phyloP scores from a whole-genome alignment of 2,888 invertebrate species.

The Notodromas monacha region DNA sequence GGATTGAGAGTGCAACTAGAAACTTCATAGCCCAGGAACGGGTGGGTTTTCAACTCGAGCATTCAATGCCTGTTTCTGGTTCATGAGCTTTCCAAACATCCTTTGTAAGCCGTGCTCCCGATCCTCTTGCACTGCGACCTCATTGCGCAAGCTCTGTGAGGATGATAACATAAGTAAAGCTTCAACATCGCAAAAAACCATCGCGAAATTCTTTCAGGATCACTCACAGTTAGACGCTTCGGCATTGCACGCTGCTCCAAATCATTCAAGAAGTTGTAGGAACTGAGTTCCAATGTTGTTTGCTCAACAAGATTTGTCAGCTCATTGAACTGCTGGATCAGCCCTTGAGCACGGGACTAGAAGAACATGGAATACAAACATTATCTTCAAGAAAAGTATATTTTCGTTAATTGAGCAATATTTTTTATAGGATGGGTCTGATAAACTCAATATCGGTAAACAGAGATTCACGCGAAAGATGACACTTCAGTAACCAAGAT shows the following conservation, averaged over 20 bases:
- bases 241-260: constrained; percentile 71
- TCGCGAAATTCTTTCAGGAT: not conserved
- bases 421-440: too few species aligned
- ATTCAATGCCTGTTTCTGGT: too few species aligned
- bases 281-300: constrained; percentile 51
- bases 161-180: constrained; percentile 8
- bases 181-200: constrained; percentile 1
- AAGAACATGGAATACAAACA: too few species aligned
- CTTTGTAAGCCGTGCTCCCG: constrained; percentile 65
- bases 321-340: constrained; percentile 57
- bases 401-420: too few species aligned
- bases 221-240: constrained; percentile 23
- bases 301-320: constrained; percentile 66
- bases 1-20: too few species aligned
- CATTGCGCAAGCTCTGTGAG: constrained; percentile 45
- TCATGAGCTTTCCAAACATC: too few species aligned
- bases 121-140: constrained; percentile 64
- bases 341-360: constrained; percentile 36
- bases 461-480: too few species aligned
- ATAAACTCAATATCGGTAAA: too few species aligned
- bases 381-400: too few species aligned
- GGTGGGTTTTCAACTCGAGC: too few species aligned
- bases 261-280: constrained; percentile 56
- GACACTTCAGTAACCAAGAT: too few species aligned
- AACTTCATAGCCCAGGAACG: too few species aligned